Percentiles rank a stretch among this genome's conserved stretches.
phyloP scores from a whole-genome alignment of 2,888 invertebrate genomes.

The Sclerodermus sp. region DNA sequence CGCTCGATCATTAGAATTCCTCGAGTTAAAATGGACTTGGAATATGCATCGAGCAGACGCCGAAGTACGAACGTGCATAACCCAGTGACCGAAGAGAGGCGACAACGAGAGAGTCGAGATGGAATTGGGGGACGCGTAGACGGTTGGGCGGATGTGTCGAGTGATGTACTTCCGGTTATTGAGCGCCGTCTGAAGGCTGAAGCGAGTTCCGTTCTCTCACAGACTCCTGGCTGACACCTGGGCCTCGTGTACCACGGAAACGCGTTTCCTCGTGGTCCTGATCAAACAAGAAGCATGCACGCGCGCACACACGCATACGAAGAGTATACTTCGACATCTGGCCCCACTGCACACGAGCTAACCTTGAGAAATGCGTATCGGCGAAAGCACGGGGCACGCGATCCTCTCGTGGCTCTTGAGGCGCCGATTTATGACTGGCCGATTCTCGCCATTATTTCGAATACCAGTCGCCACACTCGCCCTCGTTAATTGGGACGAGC shows the following conservation, averaged over 20 bases:
- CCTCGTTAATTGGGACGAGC: too few relatives aligned
- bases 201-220: constrained; percentile 27
- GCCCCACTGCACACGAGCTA: background rate
- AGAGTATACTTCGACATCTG: background rate
- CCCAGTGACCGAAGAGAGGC: constrained; percentile 14
- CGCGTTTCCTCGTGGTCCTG: constrained; percentile 28
- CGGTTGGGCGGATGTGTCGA: constrained; percentile 55
- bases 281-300: constrained; percentile 22
- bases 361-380: too few relatives aligned
- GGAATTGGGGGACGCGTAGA: constrained; percentile 51
- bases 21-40: too few relatives aligned
- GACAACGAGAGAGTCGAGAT: constrained; percentile 38
- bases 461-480: too few relatives aligned
- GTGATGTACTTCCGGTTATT: constrained; percentile 55
- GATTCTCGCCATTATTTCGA: too few relatives aligned
- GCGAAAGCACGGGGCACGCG: too few relatives aligned
- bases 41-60: too few relatives aligned
- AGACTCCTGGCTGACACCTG: constrained; percentile 38
- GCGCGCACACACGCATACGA: constrained; percentile 15
- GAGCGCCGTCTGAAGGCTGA: constrained; percentile 47
- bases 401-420: too few relatives aligned
- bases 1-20: too few relatives aligned
- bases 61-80: background rate
- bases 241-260: constrained; percentile 21
- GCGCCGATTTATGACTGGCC: too few relatives aligned